These are phyloP conservation scores for Odontamblyopus rebecca DNA, from an alignment of 2,797 vertebrate genomes.

Conservation along the genomic window DNA sequence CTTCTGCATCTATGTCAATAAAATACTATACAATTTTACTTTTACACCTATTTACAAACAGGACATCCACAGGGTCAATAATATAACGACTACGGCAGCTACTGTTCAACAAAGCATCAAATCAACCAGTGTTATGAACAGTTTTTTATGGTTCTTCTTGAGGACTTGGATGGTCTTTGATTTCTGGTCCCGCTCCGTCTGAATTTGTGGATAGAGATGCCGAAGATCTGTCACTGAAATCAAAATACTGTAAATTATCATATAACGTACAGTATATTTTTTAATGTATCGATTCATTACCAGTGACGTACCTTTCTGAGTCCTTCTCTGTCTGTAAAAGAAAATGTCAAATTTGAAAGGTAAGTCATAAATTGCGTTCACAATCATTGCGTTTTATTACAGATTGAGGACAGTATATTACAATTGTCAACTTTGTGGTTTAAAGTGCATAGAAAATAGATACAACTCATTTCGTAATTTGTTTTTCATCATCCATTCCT, in stretches of 20 bases:
- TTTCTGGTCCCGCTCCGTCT: slow-evolving; percentile 55
- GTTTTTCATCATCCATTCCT: too few species aligned
- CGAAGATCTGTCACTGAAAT: slow-evolving; percentile 71
- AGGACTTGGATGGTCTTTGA: slow-evolving; percentile 69
- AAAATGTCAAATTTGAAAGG: background rate
- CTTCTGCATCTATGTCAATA: slow-evolving; percentile 17
- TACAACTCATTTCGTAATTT: too few species aligned
- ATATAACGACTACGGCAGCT: slow-evolving; percentile 21
- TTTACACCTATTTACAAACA: slow-evolving; percentile 59
- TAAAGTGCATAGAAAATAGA: too few species aligned
- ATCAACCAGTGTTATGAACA: slow-evolving; percentile 5
- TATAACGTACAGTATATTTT: background rate
- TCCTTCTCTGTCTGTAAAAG: slow-evolving; percentile 69
- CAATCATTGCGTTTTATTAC: too few species aligned
- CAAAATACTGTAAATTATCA: background rate
- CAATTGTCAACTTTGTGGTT: too few species aligned
- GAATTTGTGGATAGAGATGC: slow-evolving; percentile 31
- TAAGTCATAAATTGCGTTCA: too few species aligned
- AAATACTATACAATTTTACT: slow-evolving; percentile 54
- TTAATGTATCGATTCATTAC: background rate
- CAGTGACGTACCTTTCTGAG: slow-evolving; percentile 64
- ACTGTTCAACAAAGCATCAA: slow-evolving; percentile 24
- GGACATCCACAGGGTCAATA: slow-evolving; percentile 23
- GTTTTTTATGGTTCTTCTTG: slow-evolving; percentile 69
- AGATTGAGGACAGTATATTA: too few species aligned